phyloP scores from a whole-genome alignment of 2,797 vertebrate genomes.

The Anomalospiza imberbis region DNA sequence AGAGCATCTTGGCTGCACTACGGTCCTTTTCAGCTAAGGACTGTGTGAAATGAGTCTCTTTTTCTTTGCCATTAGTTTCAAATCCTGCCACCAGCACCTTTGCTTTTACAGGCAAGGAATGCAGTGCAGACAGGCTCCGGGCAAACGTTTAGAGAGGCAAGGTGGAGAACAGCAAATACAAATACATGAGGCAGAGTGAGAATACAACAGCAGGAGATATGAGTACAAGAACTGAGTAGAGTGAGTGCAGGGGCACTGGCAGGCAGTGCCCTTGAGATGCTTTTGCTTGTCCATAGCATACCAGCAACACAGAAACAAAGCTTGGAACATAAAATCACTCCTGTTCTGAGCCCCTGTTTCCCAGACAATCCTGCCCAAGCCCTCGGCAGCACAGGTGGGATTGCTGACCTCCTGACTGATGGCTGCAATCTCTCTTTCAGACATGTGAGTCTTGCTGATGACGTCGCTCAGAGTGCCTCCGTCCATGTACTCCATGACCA shows the following conservation, averaged over 20 bases:
- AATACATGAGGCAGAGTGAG: background rate
- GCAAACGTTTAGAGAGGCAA: background rate
- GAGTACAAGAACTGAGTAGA: background rate
- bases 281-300: background rate
- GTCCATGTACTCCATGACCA: slow-evolving; percentile 97
- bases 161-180: background rate
- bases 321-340: background rate
- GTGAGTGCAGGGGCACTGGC: background rate
- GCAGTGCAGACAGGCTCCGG: background rate
- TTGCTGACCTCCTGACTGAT: slow-evolving; percentile 91
- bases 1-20: no score
- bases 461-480: slow-evolving; percentile 92
- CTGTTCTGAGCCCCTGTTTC: background rate
- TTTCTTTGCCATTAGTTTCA: background rate
- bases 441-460: slow-evolving; percentile 92
- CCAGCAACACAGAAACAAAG: background rate
- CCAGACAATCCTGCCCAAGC: background rate
- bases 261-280: background rate
- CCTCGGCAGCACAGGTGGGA: fast-evolving
- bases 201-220: background rate
- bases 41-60: no score
- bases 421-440: slow-evolving; percentile 93
- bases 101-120: background rate
- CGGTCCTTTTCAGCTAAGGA: background rate
- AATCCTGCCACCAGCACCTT: background rate